Evolutionary conservation across 2,113 vertebrate species (phyloP).

Genomic region (Cavia porcellus): DNA sequence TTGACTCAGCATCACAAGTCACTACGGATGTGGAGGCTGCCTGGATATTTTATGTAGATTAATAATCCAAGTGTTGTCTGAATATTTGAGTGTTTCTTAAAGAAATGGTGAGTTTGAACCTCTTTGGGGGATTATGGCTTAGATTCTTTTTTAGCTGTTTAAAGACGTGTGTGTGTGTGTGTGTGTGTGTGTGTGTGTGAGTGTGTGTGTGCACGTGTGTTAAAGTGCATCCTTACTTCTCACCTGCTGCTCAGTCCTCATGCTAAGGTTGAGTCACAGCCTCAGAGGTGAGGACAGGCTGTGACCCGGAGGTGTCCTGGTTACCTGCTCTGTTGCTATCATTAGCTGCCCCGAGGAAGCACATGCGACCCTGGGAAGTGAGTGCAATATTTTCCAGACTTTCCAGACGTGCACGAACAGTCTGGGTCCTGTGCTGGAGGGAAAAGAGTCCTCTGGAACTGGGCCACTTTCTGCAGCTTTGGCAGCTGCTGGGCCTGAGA

Average conservation of each 20-base stretch:
- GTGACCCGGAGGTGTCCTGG: background rate
- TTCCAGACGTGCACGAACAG: slow-evolving; percentile 58
- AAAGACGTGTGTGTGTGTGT: background rate
- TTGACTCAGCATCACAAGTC: background rate
- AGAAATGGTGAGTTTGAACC: background rate
- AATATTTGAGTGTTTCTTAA: slow-evolving; percentile 54
- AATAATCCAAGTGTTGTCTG: slow-evolving; percentile 17
- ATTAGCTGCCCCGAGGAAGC: slow-evolving; percentile 54
- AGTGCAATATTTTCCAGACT: slow-evolving; percentile 67
- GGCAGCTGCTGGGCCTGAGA: slow-evolving; percentile 43
- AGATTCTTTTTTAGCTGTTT: background rate
- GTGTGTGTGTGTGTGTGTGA: background rate
- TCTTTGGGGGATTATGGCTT: slow-evolving; percentile 32
- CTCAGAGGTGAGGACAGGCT: slow-evolving; percentile 30
- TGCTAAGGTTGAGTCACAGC: background rate
- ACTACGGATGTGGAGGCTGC: background rate
- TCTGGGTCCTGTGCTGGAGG: slow-evolving; percentile 39
- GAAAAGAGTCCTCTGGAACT: slow-evolving; percentile 34
- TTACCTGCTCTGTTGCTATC: background rate
- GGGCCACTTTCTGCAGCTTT: slow-evolving; percentile 49
- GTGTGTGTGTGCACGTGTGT: background rate
- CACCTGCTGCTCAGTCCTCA: slow-evolving; percentile 20
- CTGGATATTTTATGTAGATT: background rate
- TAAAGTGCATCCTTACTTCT: background rate
- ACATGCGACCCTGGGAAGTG: slow-evolving; percentile 53